A percentile compares a stretch with the other conserved stretches of the same genome.
These are phyloP conservation scores for Leuciscus waleckii DNA, from an alignment of 2,797 vertebrate species.

Conservation along the genomic window DNA sequence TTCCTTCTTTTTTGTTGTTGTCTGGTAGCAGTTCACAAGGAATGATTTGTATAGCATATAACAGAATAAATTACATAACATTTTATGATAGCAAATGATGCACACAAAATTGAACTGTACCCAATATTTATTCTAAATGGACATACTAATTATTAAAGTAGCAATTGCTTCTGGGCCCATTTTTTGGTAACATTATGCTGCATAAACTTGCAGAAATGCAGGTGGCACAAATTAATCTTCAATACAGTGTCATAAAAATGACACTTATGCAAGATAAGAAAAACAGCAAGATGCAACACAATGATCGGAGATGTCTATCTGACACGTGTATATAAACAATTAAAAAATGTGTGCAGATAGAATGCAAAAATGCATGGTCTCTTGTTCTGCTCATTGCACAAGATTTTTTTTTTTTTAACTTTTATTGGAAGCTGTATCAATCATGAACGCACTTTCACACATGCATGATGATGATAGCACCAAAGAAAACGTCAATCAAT, in stretches of 20 bases:
- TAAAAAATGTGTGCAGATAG: not conserved
- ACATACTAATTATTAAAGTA: not conserved
- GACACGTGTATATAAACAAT: not conserved
- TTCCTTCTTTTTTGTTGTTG: not conserved
- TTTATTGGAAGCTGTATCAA: constrained; percentile 15
- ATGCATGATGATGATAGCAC: not conserved
- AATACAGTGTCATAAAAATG: not conserved
- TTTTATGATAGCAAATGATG: not conserved
- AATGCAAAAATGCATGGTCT: not conserved
- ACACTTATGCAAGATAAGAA: not conserved
- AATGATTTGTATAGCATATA: not conserved
- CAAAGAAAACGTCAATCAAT: constrained; percentile 33
- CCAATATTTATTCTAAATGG: not conserved
- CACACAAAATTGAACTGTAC: not conserved
- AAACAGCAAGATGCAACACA: not conserved
- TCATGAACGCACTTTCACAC: constrained; percentile 1
- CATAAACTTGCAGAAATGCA: not conserved
- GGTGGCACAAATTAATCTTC: not conserved
- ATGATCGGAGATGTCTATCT: not conserved
- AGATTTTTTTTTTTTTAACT: not conserved
- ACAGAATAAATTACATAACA: not conserved
- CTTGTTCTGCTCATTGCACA: not conserved
- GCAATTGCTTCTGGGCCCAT: not conserved
- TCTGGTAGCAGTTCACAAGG: not conserved
- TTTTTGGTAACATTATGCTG: not conserved